Evolutionary conservation across 2,113 vertebrate species (phyloP).

Genomic region (Heterocephalus glaber): DNA sequence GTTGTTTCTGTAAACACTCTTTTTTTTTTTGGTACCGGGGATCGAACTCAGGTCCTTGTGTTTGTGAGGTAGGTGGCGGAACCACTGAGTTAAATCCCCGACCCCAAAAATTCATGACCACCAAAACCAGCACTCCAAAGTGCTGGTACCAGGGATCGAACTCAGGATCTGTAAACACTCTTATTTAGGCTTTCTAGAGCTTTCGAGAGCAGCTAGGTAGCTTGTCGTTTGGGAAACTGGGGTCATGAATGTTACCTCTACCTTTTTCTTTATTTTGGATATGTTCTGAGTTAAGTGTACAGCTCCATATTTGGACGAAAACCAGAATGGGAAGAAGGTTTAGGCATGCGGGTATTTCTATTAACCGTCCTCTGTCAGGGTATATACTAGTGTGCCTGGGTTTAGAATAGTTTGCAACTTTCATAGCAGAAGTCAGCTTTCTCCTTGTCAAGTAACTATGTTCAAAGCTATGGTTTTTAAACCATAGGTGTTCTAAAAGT

Average conservation of each 20-base stretch:
- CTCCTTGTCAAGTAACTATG: background rate
- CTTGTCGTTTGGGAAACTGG: constrained; percentile 57
- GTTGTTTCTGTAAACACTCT: constrained; percentile 66
- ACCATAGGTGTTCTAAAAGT: constrained; percentile 15
- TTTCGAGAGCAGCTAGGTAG: constrained; percentile 55
- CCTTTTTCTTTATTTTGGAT: constrained; percentile 68
- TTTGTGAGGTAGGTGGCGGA: too few species aligned
- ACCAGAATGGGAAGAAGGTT: background rate
- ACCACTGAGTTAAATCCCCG: too few species aligned
- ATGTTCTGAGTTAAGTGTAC: background rate
- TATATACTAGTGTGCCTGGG: background rate
- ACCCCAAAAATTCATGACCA: too few species aligned
- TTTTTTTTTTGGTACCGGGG: too few species aligned
- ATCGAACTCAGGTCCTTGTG: too few species aligned
- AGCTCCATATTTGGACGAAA: background rate
- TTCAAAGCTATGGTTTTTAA: constrained; percentile 48
- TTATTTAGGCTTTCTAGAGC: constrained; percentile 67
- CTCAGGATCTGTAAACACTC: constrained; percentile 73
- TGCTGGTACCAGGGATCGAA: too few species aligned
- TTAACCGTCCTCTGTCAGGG: background rate
- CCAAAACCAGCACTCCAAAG: too few species aligned
- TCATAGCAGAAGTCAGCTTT: background rate
- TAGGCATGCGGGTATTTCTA: background rate
- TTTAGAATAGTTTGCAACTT: background rate
- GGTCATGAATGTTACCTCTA: background rate